Conservation (phyloP, 2,888 invertebrate species). For the Eupelmus urozonus region DNA sequence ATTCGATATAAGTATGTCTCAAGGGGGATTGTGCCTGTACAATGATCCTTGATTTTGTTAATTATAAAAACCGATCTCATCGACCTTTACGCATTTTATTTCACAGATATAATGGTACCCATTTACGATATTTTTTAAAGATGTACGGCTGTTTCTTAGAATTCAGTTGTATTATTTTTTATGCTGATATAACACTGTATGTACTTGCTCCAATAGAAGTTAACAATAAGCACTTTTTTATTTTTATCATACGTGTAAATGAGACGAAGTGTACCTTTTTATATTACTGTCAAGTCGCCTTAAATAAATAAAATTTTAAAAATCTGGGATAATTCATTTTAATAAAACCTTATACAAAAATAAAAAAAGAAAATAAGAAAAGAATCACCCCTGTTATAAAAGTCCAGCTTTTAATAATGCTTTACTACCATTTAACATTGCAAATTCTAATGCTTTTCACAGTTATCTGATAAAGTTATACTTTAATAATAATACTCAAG, state of each 20-base stretch:
- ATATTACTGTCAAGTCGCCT: constrained; percentile 71
- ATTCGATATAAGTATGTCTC: constrained; percentile 30
- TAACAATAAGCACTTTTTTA: constrained; percentile 63
- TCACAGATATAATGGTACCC: constrained; percentile 26
- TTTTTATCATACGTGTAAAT: constrained; percentile 69
- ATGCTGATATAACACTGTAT: constrained; percentile 63
- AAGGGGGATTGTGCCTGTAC: constrained; percentile 27
- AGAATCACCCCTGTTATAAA: constrained; percentile 63
- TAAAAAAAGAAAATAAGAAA: constrained; percentile 11
- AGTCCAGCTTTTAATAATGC: constrained; percentile 68
- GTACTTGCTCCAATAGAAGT: constrained; percentile 67
- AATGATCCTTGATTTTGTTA: constrained; percentile 30
- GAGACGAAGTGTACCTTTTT: constrained; percentile 70
- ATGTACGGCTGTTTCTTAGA: constrained; percentile 49
- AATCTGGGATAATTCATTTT: constrained; percentile 27
- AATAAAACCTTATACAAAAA: constrained; percentile 7
- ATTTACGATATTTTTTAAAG: constrained; percentile 41
- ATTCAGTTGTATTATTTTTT: constrained; percentile 52
- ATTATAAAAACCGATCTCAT: constrained; percentile 47
- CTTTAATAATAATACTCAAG: constrained; percentile 55
- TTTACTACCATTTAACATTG: constrained; percentile 51
- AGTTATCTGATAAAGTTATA: constrained; percentile 48
- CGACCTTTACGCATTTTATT: constrained; percentile 45
- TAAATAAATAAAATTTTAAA: constrained; percentile 70
- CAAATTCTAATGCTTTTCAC: constrained; percentile 30